phyloP scores from a whole-genome alignment of 2,797 vertebrate species.

The Tolypeutes matacus region DNA sequence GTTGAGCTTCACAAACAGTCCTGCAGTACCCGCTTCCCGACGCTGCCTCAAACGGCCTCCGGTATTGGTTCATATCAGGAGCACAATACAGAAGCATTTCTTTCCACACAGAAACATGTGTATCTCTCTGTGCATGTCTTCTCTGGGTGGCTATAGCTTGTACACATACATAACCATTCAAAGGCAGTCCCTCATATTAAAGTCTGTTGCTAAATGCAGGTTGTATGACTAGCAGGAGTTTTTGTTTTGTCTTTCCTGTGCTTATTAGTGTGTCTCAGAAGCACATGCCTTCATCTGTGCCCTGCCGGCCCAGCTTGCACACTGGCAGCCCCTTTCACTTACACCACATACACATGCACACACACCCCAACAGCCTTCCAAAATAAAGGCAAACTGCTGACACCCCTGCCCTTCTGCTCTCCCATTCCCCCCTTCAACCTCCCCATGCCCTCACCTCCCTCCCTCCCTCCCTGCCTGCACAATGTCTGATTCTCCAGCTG shows the following conservation, averaged over 20 bases:
- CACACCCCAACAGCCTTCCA: constrained; percentile 75
- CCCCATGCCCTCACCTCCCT: constrained; percentile 73
- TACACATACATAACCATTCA: background rate
- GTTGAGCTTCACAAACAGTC: constrained; percentile 79
- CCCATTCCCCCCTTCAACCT: constrained; percentile 67
- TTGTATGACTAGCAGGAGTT: constrained; percentile 77
- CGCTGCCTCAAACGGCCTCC: constrained; percentile 73
- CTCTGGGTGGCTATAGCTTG: constrained; percentile 24
- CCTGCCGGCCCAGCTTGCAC: constrained; percentile 62
- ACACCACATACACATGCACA: constrained; percentile 20
- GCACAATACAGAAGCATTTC: constrained; percentile 47
- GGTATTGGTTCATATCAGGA: constrained; percentile 59
- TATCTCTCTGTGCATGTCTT: constrained; percentile 37
- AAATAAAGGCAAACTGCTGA: constrained; percentile 83
- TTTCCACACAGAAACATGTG: constrained; percentile 44
- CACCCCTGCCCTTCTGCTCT: constrained; percentile 62
- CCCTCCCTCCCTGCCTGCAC: constrained; percentile 74
- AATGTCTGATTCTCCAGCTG: constrained; percentile 85
- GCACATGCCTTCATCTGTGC: constrained; percentile 70
- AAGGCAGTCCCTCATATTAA: background rate
- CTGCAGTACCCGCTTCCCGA: constrained; percentile 83
- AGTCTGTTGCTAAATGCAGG: constrained; percentile 73
- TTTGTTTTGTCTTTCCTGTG: background rate
- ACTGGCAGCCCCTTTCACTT: constrained; percentile 54
- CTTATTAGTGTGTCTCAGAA: constrained; percentile 77